Evolutionary conservation across 1,140 invertebrate species (phyloP).

Genomic region (Mizuhopecten yessoensis): DNA sequence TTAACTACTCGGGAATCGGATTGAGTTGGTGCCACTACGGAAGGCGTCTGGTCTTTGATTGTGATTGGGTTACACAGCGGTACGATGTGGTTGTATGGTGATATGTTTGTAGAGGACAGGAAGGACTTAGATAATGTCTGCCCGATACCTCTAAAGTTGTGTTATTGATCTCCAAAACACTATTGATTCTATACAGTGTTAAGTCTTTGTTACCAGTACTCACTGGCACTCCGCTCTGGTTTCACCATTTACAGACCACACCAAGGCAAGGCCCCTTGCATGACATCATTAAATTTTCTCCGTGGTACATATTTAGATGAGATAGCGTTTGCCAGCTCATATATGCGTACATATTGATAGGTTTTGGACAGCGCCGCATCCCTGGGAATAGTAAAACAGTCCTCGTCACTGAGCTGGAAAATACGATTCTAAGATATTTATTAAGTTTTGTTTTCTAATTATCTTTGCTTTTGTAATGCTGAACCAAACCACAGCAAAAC

Average conservation of each 20-base stretch:
- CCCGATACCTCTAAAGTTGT: not conserved
- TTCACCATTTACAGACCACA: constrained; percentile 9
- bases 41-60: not conserved
- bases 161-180: constrained; percentile 1
- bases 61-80: not conserved
- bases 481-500: no score
- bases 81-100: not conserved
- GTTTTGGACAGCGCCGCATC: not conserved
- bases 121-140: not conserved
- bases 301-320: constrained; percentile 5
- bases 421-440: constrained; percentile 11
- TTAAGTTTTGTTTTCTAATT: constrained; percentile 13
- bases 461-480: not conserved
- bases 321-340: constrained; percentile 26
- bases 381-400: not conserved
- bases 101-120: no score
- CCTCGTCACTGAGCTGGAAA: not conserved
- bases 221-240: not conserved
- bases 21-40: not conserved
- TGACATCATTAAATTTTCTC: constrained; percentile 18
- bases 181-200: constrained; percentile 4
- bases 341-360: constrained; percentile 34
- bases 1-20: not conserved
- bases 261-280: not conserved
- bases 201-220: constrained; percentile 33